A percentile compares a stretch with the other conserved stretches of the same genome.
Evolutionary conservation across 1,140 invertebrate species (phyloP).

Genomic region (Caerostris darwini): DNA sequence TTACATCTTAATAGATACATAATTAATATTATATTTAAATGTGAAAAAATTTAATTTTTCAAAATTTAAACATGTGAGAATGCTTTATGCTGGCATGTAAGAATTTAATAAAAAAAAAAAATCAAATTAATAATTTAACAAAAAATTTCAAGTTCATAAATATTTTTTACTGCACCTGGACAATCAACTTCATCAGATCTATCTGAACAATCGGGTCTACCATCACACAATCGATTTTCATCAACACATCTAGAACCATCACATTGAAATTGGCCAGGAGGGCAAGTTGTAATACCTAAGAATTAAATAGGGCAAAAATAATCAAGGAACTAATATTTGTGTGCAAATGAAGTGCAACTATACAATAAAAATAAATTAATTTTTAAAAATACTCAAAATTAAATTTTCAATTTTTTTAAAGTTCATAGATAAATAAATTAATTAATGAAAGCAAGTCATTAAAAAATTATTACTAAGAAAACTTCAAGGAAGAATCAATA

Average conservation of each 20-base stretch:
- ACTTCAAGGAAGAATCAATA: no score
- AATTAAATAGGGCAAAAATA: conserved; percentile 13
- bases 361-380: not conserved
- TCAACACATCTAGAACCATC: conserved; percentile 72
- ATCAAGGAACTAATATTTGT: not conserved
- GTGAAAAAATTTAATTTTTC: not conserved
- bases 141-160: no score
- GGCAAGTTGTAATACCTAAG: conserved; percentile 60
- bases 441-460: not conserved
- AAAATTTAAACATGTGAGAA: not conserved
- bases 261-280: conserved; percentile 72
- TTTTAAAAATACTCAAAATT: not conserved
- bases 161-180: not conserved
- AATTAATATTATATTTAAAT: not conserved
- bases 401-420: not conserved
- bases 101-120: no score
- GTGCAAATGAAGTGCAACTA: not conserved
- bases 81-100: not conserved
- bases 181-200: conserved; percentile 79
- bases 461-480: not conserved
- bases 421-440: not conserved
- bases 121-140: no score
- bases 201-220: conserved; percentile 81
- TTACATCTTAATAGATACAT: not conserved
- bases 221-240: conserved; percentile 82